A percentile compares a stretch with the other conserved stretches of the same genome.
These are phyloP conservation scores for Parnassius mnemosyne DNA, from an alignment of 2,888 invertebrate genomes.

Conservation along the genomic window DNA sequence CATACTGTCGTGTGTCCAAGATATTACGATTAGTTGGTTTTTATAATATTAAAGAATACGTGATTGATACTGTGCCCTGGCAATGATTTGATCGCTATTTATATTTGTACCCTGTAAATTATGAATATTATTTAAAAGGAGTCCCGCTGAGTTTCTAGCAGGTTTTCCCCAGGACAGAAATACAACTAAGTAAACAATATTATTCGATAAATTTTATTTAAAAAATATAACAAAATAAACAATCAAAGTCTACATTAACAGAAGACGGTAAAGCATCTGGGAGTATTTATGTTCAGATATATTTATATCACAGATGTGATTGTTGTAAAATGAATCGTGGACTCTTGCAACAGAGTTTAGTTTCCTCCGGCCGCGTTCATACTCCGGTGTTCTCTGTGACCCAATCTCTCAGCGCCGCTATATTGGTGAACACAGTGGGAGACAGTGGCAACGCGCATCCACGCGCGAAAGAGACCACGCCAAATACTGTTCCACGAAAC, in stretches of 20 bases:
- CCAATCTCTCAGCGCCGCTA: constrained; percentile 68
- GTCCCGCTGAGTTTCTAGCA: too few relatives aligned
- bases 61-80: too few relatives aligned
- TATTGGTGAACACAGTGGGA: constrained; percentile 72
- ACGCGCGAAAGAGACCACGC: constrained; percentile 72
- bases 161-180: too few relatives aligned
- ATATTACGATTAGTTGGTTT: too few relatives aligned
- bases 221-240: constrained; percentile 52
- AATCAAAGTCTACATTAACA: constrained; percentile 31
- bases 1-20: too few relatives aligned
- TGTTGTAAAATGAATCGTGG: constrained; percentile 28
- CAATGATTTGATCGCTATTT: too few relatives aligned
- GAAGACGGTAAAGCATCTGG: constrained; percentile 31
- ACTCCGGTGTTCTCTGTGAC: constrained; percentile 67
- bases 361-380: constrained; percentile 34
- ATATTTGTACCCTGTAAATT: too few relatives aligned
- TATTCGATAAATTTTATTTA: constrained; percentile 43
- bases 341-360: constrained; percentile 24
- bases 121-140: too few relatives aligned
- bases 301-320: constrained; percentile 51
- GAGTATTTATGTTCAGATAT: constrained; percentile 32
- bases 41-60: too few relatives aligned
- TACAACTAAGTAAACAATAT: constrained; percentile 29
- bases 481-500: constrained; percentile 67
- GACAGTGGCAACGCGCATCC: constrained; percentile 73